Base-by-base conservation (phyloP, 2,113 vertebrate genomes). In the Solea senegalensis region DNA sequence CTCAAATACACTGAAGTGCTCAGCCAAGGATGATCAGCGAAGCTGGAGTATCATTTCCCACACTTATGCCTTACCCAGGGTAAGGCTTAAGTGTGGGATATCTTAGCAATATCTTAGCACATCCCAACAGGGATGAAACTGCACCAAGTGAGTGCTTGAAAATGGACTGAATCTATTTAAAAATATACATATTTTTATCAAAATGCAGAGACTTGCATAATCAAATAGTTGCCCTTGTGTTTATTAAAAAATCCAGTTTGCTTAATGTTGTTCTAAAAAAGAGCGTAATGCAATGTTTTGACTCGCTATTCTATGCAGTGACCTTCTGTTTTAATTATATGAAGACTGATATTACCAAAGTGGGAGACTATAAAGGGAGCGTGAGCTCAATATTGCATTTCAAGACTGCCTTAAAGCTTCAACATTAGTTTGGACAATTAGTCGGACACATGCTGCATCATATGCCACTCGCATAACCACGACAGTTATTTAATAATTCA, bases 401-500 rank as follows among this genome's bases (percentile, higher is more conserved):
- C 48, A 39, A 21, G 49, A 67, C 67, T 4, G 55, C 70, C 80
- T 63, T 76, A 64, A 67, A 62, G 73, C 75, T 14, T 57, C n/a
- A 70, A 80, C 69, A 81, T 74, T 45, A 64, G 46, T 44, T 6
- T 28, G 66, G 21, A 87, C 73, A 72, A 84, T 71, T 57, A 66
- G 78, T 45, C 26, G 10, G 3, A 73, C 77, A 75, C 74, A 81
- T 39, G 62, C 69, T 65, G 70, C 54, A 79, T 78, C 65, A 70
- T 63, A 76, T 48, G 63, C 43, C 70, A 49, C 55, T 82, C 72
- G 58, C 46, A 82, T 77, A 86, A 83, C 65, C 76, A 76, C 78
- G 61, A 79, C 79, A 85, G 82, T 88, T 74, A 84, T 64, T 88
- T 73, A 81, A 90, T 88, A 74, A 86, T 88, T 86, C 72, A 88